Evolutionary conservation across 1,140 invertebrate species (phyloP).

Genomic region (Bacillus rossius): DNA sequence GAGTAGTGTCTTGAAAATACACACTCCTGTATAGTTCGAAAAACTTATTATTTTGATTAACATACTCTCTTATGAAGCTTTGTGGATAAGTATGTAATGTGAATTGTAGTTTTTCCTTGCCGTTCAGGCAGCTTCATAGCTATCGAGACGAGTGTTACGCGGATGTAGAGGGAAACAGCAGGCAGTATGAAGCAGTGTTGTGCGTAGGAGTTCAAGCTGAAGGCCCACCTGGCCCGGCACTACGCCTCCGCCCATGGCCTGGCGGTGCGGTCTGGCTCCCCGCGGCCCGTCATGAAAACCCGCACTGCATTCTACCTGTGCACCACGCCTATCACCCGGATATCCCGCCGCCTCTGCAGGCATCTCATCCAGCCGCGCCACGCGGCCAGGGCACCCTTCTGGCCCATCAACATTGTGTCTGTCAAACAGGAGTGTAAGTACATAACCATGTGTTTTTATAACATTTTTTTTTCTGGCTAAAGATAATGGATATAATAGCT

Average conservation of each 20-base stretch:
- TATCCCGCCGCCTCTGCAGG: conserved; percentile 78
- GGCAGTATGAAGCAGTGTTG: too few relatives aligned
- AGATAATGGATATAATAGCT: neutral
- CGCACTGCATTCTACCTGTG: conserved; percentile 92
- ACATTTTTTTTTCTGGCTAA: neutral
- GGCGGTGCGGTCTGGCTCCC: conserved; percentile 61
- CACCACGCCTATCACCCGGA: conserved; percentile 80
- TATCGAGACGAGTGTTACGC: too few relatives aligned
- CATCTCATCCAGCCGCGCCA: conserved; percentile 78
- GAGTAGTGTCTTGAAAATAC: too few relatives aligned
- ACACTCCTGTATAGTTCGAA: too few relatives aligned
- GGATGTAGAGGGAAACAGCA: too few relatives aligned
- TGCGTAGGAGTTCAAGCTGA: conserved; percentile 79
- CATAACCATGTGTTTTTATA: neutral
- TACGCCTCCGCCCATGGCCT: conserved; percentile 86
- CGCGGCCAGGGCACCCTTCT: conserved; percentile 81
- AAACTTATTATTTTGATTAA: too few relatives aligned
- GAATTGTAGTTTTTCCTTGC: too few relatives aligned
- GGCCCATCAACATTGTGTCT: conserved; percentile 73
- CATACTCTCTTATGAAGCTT: too few relatives aligned
- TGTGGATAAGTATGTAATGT: too few relatives aligned
- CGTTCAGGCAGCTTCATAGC: too few relatives aligned
- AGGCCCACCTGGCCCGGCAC: conserved; percentile 86
- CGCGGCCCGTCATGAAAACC: conserved; percentile 93
- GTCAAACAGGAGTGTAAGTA: conserved; percentile 80